Conservation (phyloP, 2,113 vertebrate genomes). For the Peucedramus taeniatus region DNA sequence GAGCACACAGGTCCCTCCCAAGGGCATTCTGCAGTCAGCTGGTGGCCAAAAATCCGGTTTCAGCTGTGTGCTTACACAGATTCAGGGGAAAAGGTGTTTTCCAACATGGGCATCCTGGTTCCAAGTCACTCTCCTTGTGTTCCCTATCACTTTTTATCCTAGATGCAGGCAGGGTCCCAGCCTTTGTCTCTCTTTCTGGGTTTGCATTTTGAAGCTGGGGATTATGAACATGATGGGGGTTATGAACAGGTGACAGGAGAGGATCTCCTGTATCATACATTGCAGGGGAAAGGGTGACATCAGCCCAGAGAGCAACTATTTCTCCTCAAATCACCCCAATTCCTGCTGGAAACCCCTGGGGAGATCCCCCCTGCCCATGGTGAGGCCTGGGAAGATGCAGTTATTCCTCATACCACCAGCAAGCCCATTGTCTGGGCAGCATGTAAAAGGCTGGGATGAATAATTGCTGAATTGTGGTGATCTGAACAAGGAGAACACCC, state of each 20-base stretch:
- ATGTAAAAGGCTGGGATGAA: neutral
- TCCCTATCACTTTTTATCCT: neutral
- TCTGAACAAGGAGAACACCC: slow-evolving; percentile 5
- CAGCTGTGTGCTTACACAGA: neutral
- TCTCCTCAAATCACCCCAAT: neutral
- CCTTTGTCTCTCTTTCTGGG: neutral
- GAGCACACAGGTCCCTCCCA: neutral
- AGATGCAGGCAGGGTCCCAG: neutral
- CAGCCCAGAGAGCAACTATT: fast-evolving
- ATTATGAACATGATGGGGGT: neutral
- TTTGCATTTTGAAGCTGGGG: neutral
- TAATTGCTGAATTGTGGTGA: slow-evolving; percentile 32
- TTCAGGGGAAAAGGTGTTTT: neutral
- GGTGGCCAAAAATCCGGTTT: neutral
- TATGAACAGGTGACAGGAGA: neutral
- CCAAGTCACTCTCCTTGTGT: fast-evolving
- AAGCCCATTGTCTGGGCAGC: neutral
- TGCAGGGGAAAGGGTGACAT: fast-evolving
- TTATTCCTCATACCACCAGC: neutral
- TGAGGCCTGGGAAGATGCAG: neutral
- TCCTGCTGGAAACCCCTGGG: neutral
- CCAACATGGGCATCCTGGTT: neutral
- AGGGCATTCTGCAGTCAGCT: neutral
- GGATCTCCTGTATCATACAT: neutral
- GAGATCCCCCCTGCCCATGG: fast-evolving